Evolutionary conservation across 2,797 vertebrate genomes (phyloP).

Genomic region (Myripristis murdjan): DNA sequence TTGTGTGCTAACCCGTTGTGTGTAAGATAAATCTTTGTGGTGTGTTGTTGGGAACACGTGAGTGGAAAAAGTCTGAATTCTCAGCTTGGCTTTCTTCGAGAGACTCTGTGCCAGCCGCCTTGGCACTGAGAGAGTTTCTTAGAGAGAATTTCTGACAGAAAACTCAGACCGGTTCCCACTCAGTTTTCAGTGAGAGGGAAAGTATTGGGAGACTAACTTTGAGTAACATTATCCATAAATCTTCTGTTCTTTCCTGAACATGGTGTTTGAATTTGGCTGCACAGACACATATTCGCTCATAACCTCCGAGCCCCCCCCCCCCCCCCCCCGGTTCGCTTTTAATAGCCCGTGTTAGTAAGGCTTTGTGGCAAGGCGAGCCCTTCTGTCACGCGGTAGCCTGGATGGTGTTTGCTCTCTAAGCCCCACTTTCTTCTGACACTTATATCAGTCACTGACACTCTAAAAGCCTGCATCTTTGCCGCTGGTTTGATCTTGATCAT

Average conservation of each 20-base stretch:
- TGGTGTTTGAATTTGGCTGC: conserved; percentile 20
- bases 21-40: conserved; percentile 24
- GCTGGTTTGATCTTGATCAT: conserved; percentile 62
- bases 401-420: conserved; percentile 70
- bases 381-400: conserved; percentile 62
- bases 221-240: conserved; percentile 23
- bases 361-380: conserved; percentile 47
- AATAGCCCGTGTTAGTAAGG: conserved; percentile 32
- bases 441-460: conserved; percentile 69
- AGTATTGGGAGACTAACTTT: neutral
- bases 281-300: conserved; percentile 8
- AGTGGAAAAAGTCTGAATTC: conserved; percentile 25
- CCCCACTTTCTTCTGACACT: conserved; percentile 68
- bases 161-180: conserved; percentile 14
- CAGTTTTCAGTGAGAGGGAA: conserved; percentile 34
- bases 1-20: conserved; percentile 13
- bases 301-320: conserved; percentile 14
- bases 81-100: conserved; percentile 28
- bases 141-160: conserved; percentile 52
- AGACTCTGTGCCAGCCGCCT: conserved; percentile 39
- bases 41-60: conserved; percentile 26
- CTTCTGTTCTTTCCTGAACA: conserved; percentile 28
- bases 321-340: conserved; percentile 14
- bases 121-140: conserved; percentile 37
- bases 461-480: conserved; percentile 62